Evolutionary conservation across 1,140 invertebrate species (phyloP), one percentile per base, ranked within the genome.

Genomic region (Camponotus floridanus): DNA sequence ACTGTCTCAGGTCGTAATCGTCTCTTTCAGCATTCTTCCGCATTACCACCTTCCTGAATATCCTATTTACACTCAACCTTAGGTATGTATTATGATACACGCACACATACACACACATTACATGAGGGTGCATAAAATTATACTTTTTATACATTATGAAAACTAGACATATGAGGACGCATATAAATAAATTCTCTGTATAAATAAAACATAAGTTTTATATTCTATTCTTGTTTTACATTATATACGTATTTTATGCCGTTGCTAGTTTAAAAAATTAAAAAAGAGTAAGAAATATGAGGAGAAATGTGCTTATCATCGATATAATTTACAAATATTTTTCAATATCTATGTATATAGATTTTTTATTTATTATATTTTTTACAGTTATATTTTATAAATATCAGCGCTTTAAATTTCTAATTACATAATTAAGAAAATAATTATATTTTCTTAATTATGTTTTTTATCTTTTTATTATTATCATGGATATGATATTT

Each of bases 91-190:
- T 42, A 62, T 61, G 55, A 76, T 59, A 76, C 21, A 18, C 11
- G 39, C 3, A 59, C 55, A 33, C 33, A 33, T 62, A 7, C 18
- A 18, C 39, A 26, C 42, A 21, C 42, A 31, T 31, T 59, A 15
- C 6, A n/a, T 15, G 13, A 18, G 71, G 39, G 59, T 64, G 26
- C 59, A 78, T 78, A 78, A 78, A 78, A 78, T 64, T 65, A 78
- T 26, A 64, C 59, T 78, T 65, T 61, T 45, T 78, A 78, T 78
- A 39, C 39, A 65, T 78, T 78, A 78, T 57, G 45, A 45, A 33
- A 18, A 64, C 15, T 48, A 64, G 9, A 31, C 2, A 18, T 26
- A 74, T 5, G 18, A 61, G 55, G 62, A 21, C 26, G 45, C 62
- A 45, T 55, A 26, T 26, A 26, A 26, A 26, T 26, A 26, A 26